A percentile compares a stretch with the other conserved stretches of the same genome.
phyloP scores from a whole-genome alignment of 2,888 invertebrate species.

The Copidosoma aretas region DNA sequence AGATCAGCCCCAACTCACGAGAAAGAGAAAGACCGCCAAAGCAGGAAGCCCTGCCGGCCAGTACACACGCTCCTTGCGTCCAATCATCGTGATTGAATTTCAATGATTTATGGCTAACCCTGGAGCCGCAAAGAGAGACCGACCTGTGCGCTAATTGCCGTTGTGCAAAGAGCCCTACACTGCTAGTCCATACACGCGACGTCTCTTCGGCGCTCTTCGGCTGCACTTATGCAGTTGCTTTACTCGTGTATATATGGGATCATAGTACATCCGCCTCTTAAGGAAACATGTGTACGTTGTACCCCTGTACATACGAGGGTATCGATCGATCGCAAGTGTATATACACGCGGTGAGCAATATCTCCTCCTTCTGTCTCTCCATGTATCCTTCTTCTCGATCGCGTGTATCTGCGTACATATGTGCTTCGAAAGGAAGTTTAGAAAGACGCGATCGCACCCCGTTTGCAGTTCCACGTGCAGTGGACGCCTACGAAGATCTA shows the following conservation, averaged over 20 bases:
- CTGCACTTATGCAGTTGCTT: too few relatives aligned
- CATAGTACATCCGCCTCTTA: too few relatives aligned
- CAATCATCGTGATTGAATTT: constrained; percentile 50
- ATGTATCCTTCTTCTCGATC: background rate
- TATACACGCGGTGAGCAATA: too few relatives aligned
- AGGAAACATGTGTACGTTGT: background rate
- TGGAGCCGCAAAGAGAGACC: constrained; percentile 7
- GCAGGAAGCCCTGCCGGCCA: too few relatives aligned
- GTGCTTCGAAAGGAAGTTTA: constrained; percentile 26
- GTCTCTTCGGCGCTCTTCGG: constrained; percentile 1
- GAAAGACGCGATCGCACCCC: background rate
- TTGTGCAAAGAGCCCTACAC: constrained; percentile 13
- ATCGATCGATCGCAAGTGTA: constrained; percentile 16
- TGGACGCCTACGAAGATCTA: background rate
- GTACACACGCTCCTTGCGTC: constrained; percentile 5
- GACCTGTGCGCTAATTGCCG: constrained; percentile 21
- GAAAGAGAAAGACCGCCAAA: too few relatives aligned
- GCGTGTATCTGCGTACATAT: background rate
- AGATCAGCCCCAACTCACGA: too few relatives aligned
- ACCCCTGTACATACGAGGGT: background rate
- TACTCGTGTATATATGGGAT: too few relatives aligned
- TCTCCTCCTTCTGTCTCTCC: too few relatives aligned
- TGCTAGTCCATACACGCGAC: constrained; percentile 22
- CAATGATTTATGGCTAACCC: constrained; percentile 55
- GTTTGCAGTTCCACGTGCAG: background rate